Percentiles rank a stretch among this genome's conserved stretches.
Conservation (phyloP, 2,797 vertebrate species). For the Anomalospiza imberbis region DNA sequence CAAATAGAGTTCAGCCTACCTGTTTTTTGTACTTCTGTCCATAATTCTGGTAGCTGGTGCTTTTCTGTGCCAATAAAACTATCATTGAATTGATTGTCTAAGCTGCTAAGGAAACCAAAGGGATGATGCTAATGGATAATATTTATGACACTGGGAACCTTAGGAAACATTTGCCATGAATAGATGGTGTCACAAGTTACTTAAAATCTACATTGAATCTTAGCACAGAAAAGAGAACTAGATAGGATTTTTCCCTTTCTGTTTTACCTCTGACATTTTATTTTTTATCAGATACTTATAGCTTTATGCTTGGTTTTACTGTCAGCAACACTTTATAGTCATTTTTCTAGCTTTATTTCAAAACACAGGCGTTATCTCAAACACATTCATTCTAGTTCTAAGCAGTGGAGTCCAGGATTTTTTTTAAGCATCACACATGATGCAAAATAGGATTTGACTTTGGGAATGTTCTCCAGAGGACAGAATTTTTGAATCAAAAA, state of each 20-base stretch:
- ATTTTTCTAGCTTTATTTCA: background rate
- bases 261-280: background rate
- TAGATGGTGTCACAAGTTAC: conserved; percentile 62
- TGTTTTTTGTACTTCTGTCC: conserved; percentile 54
- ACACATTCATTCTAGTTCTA: background rate
- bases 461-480: conserved; percentile 39
- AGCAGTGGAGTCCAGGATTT: background rate
- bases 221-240: background rate
- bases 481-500: conserved; percentile 57
- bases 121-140: conserved; percentile 72
- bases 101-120: conserved; percentile 75
- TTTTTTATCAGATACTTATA: conserved; percentile 16
- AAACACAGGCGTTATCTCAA: background rate
- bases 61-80: conserved; percentile 65
- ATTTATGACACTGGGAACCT: conserved; percentile 73
- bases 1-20: conserved; percentile 11
- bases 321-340: background rate
- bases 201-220: conserved; percentile 20
- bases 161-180: conserved; percentile 66
- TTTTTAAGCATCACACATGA: background rate
- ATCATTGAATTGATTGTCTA: conserved; percentile 68
- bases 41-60: conserved; percentile 34
- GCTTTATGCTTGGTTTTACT: conserved; percentile 7
- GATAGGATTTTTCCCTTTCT: background rate
- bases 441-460: background rate